Evolutionary conservation across 1,140 invertebrate species (phyloP).

Genomic region (Acyrthosiphon pisum): DNA sequence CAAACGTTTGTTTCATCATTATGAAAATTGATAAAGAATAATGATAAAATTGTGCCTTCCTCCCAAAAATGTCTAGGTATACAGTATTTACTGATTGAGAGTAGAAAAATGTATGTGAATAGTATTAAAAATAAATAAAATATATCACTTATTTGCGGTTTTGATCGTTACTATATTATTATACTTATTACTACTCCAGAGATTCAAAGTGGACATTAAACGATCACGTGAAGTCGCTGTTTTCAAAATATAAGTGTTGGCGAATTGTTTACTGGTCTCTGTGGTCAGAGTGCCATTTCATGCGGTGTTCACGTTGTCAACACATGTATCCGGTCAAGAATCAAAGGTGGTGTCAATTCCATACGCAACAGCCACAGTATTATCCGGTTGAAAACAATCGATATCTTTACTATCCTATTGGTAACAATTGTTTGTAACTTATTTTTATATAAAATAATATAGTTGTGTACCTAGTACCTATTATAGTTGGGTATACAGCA

Average conservation of each 20-base stretch:
- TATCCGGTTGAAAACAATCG: slow-evolving; percentile 73
- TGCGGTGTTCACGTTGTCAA: slow-evolving; percentile 78
- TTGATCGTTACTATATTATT: neutral
- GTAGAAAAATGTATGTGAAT: no score
- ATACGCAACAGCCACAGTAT: slow-evolving; percentile 78
- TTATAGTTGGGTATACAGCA: neutral
- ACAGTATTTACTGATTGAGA: no score
- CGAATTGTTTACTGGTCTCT: slow-evolving; percentile 90
- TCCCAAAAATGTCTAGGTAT: no score
- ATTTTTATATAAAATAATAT: neutral
- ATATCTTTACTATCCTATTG: slow-evolving; percentile 70
- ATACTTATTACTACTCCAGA: slow-evolving; percentile 63
- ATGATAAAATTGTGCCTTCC: no score
- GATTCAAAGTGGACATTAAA: slow-evolving; percentile 84
- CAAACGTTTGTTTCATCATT: no score
- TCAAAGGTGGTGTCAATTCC: slow-evolving; percentile 72
- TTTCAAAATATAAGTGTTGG: slow-evolving; percentile 83
- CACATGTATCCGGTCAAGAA: slow-evolving; percentile 78
- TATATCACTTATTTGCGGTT: no score
- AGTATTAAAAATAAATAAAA: no score
- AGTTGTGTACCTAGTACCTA: neutral
- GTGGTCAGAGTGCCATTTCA: slow-evolving; percentile 86
- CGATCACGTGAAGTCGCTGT: slow-evolving; percentile 78
- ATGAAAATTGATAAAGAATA: no score
- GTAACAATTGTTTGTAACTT: slow-evolving; percentile 60